Conservation (phyloP, 2,797 vertebrate genomes). For the Morelia viridis region DNA sequence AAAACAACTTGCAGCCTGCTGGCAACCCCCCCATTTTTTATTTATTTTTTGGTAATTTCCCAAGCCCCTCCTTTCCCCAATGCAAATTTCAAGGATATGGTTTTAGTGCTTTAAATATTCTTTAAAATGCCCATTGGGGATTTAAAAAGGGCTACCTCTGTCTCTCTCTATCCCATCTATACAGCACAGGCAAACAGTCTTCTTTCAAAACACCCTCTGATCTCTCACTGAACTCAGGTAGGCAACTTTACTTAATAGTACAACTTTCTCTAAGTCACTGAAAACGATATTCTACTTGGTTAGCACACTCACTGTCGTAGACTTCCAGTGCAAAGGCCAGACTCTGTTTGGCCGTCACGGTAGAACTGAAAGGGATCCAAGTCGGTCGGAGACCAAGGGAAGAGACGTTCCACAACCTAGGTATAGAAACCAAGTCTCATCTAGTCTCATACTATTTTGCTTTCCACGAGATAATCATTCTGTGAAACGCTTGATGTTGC, state of each 20-base stretch:
- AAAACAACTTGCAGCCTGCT: neutral
- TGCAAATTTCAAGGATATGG: neutral
- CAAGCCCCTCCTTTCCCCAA: neutral
- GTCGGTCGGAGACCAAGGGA: slow-evolving; percentile 24
- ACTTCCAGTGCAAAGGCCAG: slow-evolving; percentile 13
- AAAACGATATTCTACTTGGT: neutral
- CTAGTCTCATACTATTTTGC: neutral
- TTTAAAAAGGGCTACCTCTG: neutral
- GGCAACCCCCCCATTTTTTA: neutral
- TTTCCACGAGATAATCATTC: neutral
- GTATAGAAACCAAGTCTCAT: neutral
- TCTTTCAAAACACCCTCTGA: neutral
- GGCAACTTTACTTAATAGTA: neutral
- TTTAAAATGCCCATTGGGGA: neutral
- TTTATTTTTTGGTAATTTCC: neutral
- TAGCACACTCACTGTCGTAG: slow-evolving; percentile 40
- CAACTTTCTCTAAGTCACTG: neutral
- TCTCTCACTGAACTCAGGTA: neutral
- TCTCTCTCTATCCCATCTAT: too few species aligned
- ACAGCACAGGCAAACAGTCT: neutral
- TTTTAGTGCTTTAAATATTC: neutral
- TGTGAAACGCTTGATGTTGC: neutral
- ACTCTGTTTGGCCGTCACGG: neutral
- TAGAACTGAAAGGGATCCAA: slow-evolving; percentile 21
- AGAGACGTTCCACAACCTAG: neutral